A percentile compares a stretch with the other conserved stretches of the same genome.
Evolutionary conservation across 1,140 invertebrate genomes (phyloP).

Genomic region (Phymastichus coffea): DNA sequence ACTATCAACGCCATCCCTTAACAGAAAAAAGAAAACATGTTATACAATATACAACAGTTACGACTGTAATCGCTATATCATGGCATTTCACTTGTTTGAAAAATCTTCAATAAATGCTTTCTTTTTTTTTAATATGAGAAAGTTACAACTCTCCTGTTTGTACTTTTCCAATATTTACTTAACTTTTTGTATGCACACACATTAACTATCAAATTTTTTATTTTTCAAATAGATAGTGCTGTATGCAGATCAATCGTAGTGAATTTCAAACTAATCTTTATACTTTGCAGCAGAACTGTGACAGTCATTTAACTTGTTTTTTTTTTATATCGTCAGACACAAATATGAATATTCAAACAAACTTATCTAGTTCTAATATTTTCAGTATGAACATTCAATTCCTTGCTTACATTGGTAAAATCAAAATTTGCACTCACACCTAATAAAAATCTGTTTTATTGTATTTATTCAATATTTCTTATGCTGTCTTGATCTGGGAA

Average conservation of each 20-base stretch:
- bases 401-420: constrained; percentile 4
- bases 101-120: constrained; percentile 26
- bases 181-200: background rate
- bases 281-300: constrained; percentile 1
- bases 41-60: constrained; percentile 25
- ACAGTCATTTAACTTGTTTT: constrained; percentile 1
- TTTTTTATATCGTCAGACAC: too few relatives aligned
- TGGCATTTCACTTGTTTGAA: constrained; percentile 19
- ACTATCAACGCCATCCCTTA: constrained; percentile 12
- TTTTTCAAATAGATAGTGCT: constrained; percentile 4
- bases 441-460: constrained; percentile 3
- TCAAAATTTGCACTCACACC: constrained; percentile 5
- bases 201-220: background rate
- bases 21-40: constrained; percentile 16
- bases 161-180: too few relatives aligned
- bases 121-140: constrained; percentile 9
- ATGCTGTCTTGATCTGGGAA: constrained; percentile 55
- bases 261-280: constrained; percentile 3
- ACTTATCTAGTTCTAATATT: too few relatives aligned
- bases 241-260: constrained; percentile 1
- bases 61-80: constrained; percentile 20
- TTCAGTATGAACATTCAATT: constrained; percentile 21
- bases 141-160: constrained; percentile 16
- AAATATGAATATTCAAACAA: too few relatives aligned
- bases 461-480: constrained; percentile 48